Evolutionary conservation across 2,888 invertebrate genomes (phyloP), one percentile per base, ranked within the genome.

Genomic region (Listrodromus nycthemerus): DNA sequence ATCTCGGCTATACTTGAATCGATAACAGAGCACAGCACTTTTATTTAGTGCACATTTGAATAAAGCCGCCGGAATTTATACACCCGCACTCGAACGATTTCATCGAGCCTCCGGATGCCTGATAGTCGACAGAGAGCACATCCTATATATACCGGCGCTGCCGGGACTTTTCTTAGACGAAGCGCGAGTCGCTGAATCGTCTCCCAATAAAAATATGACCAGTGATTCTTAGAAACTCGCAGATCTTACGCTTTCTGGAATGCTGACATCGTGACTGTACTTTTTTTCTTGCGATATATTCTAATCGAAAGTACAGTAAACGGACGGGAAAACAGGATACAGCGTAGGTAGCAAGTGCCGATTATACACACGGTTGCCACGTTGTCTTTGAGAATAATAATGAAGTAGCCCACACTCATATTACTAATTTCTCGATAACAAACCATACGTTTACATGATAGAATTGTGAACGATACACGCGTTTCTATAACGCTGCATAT

Each of bases 181-280:
- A 16, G 58, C 41, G 58, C 48, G 71, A 69, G 52, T 48, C 33
- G 48, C 10, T 45, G 45, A 63, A 45, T 78, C 16, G 6, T 69
- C 75, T 37, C 48, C 24, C 45, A 73, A 83, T 73, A 80, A 77
- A 75, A 74, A 77, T 48, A 77, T 73, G 76, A 80, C 66, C 45
- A 61, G 55, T 41, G 33, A n/a, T 80, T 83, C 76, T 37, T 19
- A 45, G 73, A 74, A 73, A 65, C 37, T 70, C 41, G 52, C 69
- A 33, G 67, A 65, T 76, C 41, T 37, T 52, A 24, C 37, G 41
- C 24, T 61, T 52, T 10, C 73, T 16, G 13, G n/a, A 13, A 76
- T 50, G 61, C 21, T 45, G 41, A 50, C 30, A 69, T 61, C 41
- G 2, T 30, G 19, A 6, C 19, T 71, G 30, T 37, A 13, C 33